phyloP scores from a whole-genome alignment of 2,113 vertebrate species.

The Probosciger aterrimus region DNA sequence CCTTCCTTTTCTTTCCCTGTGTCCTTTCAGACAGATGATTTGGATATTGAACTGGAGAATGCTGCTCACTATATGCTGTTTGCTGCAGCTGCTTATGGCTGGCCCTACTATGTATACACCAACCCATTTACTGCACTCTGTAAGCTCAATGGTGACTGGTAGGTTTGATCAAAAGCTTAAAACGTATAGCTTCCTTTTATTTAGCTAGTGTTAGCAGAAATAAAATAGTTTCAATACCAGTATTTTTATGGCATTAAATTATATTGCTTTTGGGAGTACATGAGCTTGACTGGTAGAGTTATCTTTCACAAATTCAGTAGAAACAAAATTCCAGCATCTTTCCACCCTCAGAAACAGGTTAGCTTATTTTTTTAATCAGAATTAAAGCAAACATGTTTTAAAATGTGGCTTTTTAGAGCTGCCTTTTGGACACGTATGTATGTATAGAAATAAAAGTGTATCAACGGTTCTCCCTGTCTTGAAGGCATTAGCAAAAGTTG shows the following conservation, averaged over 20 bases:
- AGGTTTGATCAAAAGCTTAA: constrained; percentile 36
- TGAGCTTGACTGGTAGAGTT: background rate
- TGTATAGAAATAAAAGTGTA: background rate
- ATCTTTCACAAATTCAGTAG: background rate
- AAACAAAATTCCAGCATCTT: background rate
- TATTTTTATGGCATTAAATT: background rate
- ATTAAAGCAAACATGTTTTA: background rate
- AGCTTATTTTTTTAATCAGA: background rate
- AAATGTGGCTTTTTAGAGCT: background rate
- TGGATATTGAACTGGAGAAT: constrained; percentile 87
- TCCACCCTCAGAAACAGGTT: background rate
- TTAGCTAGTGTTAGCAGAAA: background rate
- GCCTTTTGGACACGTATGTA: background rate
- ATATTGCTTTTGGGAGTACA: background rate
- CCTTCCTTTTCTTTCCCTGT: background rate
- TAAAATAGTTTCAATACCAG: background rate
- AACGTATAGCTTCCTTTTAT: background rate
- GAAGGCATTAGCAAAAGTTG: background rate
- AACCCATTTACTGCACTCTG: constrained; percentile 86
- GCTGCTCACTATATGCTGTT: constrained; percentile 91
- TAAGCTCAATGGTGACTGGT: constrained; percentile 90
- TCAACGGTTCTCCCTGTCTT: background rate
- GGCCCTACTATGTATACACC: constrained; percentile 90
- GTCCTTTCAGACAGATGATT: constrained; percentile 75
- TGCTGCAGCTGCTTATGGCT: constrained; percentile 92